Evolutionary conservation across 2,888 invertebrate species (phyloP).

Genomic region (Agriopis marginaria): DNA sequence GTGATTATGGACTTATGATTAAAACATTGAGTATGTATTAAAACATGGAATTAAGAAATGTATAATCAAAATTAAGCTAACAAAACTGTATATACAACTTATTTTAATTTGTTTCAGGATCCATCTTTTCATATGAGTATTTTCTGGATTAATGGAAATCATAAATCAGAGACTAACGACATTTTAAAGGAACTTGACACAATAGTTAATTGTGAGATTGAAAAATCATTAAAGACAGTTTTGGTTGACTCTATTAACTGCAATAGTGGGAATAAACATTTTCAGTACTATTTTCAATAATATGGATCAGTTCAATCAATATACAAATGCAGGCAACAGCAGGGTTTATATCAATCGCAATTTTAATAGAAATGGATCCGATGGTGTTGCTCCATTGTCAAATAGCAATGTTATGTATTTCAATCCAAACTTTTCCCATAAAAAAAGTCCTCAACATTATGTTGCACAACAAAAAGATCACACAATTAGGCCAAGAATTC

Average conservation of each 20-base stretch:
- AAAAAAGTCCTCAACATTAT: constrained; percentile 8
- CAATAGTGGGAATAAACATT: constrained; percentile 92
- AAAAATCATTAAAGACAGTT: constrained; percentile 72
- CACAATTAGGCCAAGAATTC: constrained; percentile 64
- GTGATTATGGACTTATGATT: not conserved
- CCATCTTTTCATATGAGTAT: constrained; percentile 95
- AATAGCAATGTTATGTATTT: constrained; percentile 58
- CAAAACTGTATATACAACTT: constrained; percentile 1
- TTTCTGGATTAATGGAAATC: constrained; percentile 92
- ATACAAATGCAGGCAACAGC: constrained; percentile 39
- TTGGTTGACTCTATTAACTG: constrained; percentile 87
- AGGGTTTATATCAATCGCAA: constrained; percentile 80
- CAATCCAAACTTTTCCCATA: constrained; percentile 67
- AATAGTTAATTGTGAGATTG: constrained; percentile 64
- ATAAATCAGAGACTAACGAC: constrained; percentile 77
- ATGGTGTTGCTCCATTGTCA: constrained; percentile 21
- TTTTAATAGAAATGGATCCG: constrained; percentile 60
- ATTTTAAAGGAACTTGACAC: constrained; percentile 83
- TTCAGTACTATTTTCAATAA: constrained; percentile 83
- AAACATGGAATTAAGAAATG: not conserved
- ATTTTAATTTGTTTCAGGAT: constrained; percentile 85
- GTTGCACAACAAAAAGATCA: constrained; percentile 16
- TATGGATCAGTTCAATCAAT: constrained; percentile 45
- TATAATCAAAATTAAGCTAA: not conserved
- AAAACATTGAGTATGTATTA: not conserved